Evolutionary conservation across 1,140 invertebrate genomes (phyloP).

Genomic region (Lethocerus indicus): DNA sequence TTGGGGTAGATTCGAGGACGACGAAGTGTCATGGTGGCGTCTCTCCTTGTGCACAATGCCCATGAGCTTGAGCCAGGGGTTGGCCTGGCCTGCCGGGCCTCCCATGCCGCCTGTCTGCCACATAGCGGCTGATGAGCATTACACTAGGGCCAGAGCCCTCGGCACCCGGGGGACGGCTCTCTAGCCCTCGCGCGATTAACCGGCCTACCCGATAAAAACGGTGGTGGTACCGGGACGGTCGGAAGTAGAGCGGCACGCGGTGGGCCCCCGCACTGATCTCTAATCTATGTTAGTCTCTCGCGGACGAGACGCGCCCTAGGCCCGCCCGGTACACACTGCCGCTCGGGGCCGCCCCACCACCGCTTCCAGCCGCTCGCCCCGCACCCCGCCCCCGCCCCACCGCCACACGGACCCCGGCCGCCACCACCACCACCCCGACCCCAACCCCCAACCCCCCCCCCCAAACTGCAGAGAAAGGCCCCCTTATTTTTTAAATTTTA

Average conservation of each 20-base stretch:
- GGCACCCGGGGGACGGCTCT: background rate
- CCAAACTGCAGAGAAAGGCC: too few species aligned
- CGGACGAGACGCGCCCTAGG: background rate
- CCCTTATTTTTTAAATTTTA: too few species aligned
- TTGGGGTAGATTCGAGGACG: conserved; percentile 10
- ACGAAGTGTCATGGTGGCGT: conserved; percentile 22
- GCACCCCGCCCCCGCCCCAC: background rate
- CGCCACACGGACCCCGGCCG: background rate
- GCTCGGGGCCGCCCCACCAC: background rate
- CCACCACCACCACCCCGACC: background rate
- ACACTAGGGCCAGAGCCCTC: too few species aligned
- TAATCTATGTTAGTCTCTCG: too few species aligned
- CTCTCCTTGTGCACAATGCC: conserved; percentile 60
- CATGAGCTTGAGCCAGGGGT: conserved; percentile 68
- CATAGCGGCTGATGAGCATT: conserved; percentile 30
- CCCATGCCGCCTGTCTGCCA: conserved; percentile 62
- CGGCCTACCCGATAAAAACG: background rate
- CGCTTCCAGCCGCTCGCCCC: background rate
- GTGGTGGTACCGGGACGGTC: background rate
- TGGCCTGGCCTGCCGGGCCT: conserved; percentile 53
- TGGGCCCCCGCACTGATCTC: background rate
- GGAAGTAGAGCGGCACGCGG: background rate
- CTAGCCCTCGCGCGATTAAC: background rate
- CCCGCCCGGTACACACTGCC: background rate
- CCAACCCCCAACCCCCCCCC: background rate